These are phyloP conservation scores for Rhinella marina DNA, from an alignment of 2,797 vertebrate genomes.

Conservation along the genomic window DNA sequence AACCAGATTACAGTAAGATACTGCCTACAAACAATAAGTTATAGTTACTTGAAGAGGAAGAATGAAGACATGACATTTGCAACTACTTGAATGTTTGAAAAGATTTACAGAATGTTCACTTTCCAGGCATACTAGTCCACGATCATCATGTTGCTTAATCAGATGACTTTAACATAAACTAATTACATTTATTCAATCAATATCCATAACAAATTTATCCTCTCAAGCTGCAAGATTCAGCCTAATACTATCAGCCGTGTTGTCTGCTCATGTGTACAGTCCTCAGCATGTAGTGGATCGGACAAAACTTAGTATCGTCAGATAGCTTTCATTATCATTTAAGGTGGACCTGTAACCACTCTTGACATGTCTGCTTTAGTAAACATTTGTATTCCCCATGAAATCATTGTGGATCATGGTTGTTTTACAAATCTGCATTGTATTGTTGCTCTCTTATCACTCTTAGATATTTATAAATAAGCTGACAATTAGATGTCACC, in stretches of 20 bases:
- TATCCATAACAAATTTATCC: background rate
- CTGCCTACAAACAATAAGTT: background rate
- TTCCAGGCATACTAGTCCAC: background rate
- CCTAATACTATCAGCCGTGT: background rate
- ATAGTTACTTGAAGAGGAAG: background rate
- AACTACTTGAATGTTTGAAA: background rate
- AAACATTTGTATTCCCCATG: too few relatives aligned
- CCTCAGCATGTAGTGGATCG: background rate
- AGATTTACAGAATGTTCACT: background rate
- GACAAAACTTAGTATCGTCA: too few relatives aligned
- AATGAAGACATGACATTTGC: background rate
- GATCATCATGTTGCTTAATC: background rate
- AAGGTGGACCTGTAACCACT: too few relatives aligned
- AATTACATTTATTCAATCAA: background rate
- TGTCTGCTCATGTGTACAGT: background rate
- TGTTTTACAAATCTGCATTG: too few relatives aligned
- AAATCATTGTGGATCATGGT: too few relatives aligned
- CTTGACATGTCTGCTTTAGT: too few relatives aligned
- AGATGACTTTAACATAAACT: background rate
- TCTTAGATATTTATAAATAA: too few relatives aligned
- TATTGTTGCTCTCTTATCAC: background rate
- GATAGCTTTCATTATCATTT: too few relatives aligned
- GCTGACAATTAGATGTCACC: too few relatives aligned
- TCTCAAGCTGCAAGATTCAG: background rate
- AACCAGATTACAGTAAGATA: background rate